These are phyloP conservation scores for Aplysia californica DNA, from an alignment of 1,140 invertebrate genomes.

Conservation along the genomic window DNA sequence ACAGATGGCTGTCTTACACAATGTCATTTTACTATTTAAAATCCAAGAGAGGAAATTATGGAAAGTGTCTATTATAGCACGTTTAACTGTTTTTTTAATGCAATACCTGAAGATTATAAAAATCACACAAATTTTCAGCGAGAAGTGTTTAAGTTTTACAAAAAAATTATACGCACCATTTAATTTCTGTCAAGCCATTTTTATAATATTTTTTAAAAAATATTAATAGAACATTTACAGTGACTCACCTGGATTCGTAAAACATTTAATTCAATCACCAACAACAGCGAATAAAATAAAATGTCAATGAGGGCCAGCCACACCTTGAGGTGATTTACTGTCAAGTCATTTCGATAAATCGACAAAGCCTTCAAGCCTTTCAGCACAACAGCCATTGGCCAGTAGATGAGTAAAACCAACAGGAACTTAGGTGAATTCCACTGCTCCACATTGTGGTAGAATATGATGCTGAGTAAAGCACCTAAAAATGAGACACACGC, in stretches of 20 bases:
- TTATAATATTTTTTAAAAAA: no score
- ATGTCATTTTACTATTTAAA: no score
- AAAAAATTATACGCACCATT: no score
- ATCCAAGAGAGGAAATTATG: no score
- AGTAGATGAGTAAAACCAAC: slow-evolving; percentile 54
- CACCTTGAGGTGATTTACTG: slow-evolving; percentile 48
- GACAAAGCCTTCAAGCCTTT: slow-evolving; percentile 56
- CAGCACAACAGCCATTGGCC: slow-evolving; percentile 45
- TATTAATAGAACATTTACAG: no score
- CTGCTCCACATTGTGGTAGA: slow-evolving; percentile 64
- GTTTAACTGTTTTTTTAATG: no score
- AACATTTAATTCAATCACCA: slow-evolving; percentile 53
- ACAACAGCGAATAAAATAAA: slow-evolving; percentile 45
- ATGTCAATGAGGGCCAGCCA: slow-evolving; percentile 56
- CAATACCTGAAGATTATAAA: no score
- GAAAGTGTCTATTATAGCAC: no score
- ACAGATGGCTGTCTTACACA: no score
- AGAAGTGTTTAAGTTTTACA: no score
- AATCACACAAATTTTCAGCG: no score
- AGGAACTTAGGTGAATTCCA: slow-evolving; percentile 64
- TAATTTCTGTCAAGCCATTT: no score
- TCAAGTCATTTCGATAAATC: slow-evolving; percentile 48
- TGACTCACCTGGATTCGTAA: slow-evolving; percentile 52
- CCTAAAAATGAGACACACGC: slow-evolving; percentile 49
- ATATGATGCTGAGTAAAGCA: slow-evolving; percentile 49